Base-by-base conservation (phyloP, 2,888 invertebrate species). In the Trissolcus japonicus region DNA sequence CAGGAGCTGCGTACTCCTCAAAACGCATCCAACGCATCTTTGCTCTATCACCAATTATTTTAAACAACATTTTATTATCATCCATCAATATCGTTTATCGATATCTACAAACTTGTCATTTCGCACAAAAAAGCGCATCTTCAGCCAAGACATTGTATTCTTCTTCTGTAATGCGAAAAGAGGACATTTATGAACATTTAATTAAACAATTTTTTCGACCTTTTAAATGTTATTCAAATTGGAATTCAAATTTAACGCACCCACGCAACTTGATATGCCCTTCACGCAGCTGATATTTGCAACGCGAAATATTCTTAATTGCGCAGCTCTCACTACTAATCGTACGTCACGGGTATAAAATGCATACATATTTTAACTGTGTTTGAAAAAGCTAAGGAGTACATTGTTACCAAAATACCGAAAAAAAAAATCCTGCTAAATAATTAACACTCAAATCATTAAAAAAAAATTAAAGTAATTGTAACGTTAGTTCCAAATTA, bases 1-100 rank as follows among this genome's bases (percentile, higher is more conserved):
- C 83, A 81, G 82, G 82, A 85, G 82, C 79, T 81, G 79, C 69
- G 72, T 72, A 56, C 68, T 57, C 54, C 67, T 73, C 56, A 67
- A 67, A 62, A 67, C 68, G 59, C 60, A 59, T 50, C 19, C 25
- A 60, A 73, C 73, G 65, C 60, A 54, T 60, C 61, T 17, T 46
- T 11, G 0, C 13, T 43, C 43, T 1, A 11, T 46, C 16, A 6
- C 11, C 11, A 7, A 43, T 13, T 14, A 4, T 43, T 29, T 35
- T 9, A 29, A 29, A 2, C 2, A 29, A 29, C 29, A 29, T 35
- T 35, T 35, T 35, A 11, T 35, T 11, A 11, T 35, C 2, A 35
- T 3, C 29, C 1, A 19, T 2, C 19, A 19, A 19, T 19, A 19
- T 19, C 19, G 19, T 2, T 19, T 19, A 19, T 19, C 41, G 1